These are phyloP conservation scores for Pyrrhosoma nymphula DNA, from an alignment of 2,888 invertebrate genomes.

Conservation along the genomic window DNA sequence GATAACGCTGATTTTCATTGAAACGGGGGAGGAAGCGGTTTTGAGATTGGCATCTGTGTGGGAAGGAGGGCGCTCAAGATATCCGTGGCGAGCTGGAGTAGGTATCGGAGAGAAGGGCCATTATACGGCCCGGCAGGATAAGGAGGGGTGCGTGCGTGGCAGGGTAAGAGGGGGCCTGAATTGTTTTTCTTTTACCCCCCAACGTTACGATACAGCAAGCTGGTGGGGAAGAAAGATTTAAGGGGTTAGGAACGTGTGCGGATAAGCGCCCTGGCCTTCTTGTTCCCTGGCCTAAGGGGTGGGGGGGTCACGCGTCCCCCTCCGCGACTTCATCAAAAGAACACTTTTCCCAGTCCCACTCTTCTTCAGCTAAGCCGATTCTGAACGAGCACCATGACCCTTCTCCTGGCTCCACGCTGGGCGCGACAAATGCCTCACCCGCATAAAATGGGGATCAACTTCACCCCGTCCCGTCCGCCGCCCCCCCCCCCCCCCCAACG, in stretches of 20 bases:
- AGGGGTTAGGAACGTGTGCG: conserved; percentile 1
- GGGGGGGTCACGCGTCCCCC: conserved; percentile 4
- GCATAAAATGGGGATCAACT: neutral
- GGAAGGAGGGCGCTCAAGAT: neutral
- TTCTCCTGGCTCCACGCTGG: neutral
- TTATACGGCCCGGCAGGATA: neutral
- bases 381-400: neutral
- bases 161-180: neutral
- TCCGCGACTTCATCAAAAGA: conserved; percentile 56
- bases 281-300: neutral
- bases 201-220: conserved; percentile 28
- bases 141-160: neutral
- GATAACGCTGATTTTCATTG: conserved; percentile 3
- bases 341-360: conserved; percentile 6
- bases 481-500: neutral
- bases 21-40: neutral
- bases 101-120: neutral
- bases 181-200: neutral
- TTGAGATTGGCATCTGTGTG: neutral
- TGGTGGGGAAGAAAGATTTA: conserved; percentile 17
- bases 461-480: neutral
- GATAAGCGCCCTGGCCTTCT: conserved; percentile 19
- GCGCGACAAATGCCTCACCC: conserved; percentile 6
- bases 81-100: neutral
- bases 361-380: conserved; percentile 51